Base-by-base conservation (phyloP, 2,888 invertebrate genomes). In the Acanthosepion pharaonis region DNA sequence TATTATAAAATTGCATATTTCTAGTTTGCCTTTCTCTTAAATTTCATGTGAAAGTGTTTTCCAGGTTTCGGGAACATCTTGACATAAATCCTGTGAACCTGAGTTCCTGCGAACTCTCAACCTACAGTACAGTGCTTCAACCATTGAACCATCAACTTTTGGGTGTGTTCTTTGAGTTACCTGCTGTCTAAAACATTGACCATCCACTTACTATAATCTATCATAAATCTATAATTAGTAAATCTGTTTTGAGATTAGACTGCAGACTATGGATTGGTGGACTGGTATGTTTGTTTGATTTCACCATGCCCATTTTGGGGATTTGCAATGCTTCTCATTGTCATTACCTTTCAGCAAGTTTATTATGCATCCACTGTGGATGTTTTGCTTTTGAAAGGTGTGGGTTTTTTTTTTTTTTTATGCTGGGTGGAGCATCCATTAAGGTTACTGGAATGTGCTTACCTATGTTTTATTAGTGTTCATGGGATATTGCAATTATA, bases 201-300 rank as follows among this genome's bases (percentile, higher is more conserved):
- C 92, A 91, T 94, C 91, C 53, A 94, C 48, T 23, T 91, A 92
- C 51, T 33, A 20, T n/a, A 64, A 48, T 42, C 49, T 94, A 18
- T 78, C 33, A 49, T 94, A 8, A n/a, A 11, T 78, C n/a, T 78
- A 78, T 78, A 78, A 78, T 78, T 15, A 78, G 33, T 78, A 78
- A 78, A 78, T 78, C 78, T 78, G 78, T n/a, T 78, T 64, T 15
- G 78, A 15, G 33, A n/a, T 78, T n/a, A 78, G 78, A 78, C n/a
- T 3, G 11, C 15, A n/a, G 28, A 8, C 28, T 8, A 64, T 33
- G 33, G n/a, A n/a, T 78, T 78, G 33, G n/a, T 15, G 78, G 33
- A 9, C 78, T 78, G 25, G 78, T 78, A 3, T 78, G 33, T n/a
- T 78, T 33, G 15, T 5, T 78, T 78, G n/a, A n/a, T n/a, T 33